phyloP scores from a whole-genome alignment of 2,888 invertebrate species.

The Microplitis manilae region DNA sequence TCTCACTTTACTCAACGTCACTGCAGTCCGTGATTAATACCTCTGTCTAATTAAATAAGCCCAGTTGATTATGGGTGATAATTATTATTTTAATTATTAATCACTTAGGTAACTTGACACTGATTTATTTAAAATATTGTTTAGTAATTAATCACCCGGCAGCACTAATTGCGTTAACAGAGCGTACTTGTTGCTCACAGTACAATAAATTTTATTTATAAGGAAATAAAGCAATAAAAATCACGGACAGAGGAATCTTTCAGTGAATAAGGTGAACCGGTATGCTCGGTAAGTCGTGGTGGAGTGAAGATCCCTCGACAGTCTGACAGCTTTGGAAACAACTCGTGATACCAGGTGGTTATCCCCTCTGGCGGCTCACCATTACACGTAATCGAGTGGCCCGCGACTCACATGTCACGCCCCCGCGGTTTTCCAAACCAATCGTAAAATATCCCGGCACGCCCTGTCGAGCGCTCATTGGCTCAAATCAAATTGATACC shows the following conservation, averaged over 20 bases:
- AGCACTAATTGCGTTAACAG: neutral
- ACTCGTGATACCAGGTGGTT: conserved; percentile 61
- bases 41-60: too few species aligned
- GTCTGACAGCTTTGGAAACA: conserved; percentile 46
- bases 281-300: conserved; percentile 57
- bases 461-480: conserved; percentile 57
- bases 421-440: conserved; percentile 42
- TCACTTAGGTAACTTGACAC: neutral
- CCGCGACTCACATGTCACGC: conserved; percentile 46
- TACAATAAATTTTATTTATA: too few species aligned
- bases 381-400: conserved; percentile 51
- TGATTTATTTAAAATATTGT: conserved; percentile 3
- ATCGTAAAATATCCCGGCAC: conserved; percentile 45
- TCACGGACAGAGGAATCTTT: conserved; percentile 38
- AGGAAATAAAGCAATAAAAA: neutral
- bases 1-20: neutral
- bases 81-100: neutral
- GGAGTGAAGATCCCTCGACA: conserved; percentile 56
- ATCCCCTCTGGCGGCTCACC: conserved; percentile 47
- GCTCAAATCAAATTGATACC: conserved; percentile 68
- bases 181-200: neutral
- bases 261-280: conserved; percentile 49
- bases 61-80: too few species aligned
- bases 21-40: neutral
- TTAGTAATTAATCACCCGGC: neutral